Base-by-base conservation (phyloP, 2,888 invertebrate genomes). In the Laothoe populi region DNA sequence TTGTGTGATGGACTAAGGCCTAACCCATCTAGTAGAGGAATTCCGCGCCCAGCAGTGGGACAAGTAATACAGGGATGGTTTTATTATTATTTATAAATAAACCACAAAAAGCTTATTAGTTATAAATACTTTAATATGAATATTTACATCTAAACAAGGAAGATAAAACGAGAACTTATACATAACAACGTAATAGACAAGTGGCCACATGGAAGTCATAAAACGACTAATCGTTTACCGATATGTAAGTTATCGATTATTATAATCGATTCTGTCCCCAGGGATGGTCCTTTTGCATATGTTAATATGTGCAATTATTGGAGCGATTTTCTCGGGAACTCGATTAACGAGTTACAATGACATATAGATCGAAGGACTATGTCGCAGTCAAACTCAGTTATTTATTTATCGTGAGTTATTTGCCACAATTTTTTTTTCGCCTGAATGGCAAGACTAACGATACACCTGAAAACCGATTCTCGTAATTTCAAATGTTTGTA, bases 211-310 rank as follows among this genome's bases (percentile, higher is more conserved):
- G 53, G 35, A 53, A 53, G 35, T 58, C 57, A 49, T 24, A 49
- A 40, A 60, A 77, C 75, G 71, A 70, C 77, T 84, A 83, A 84
- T 81, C 77, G 76, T 72, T 73, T 68, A 71, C 73, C 49, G 42
- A 73, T 70, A 74, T 73, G 71, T 67, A 76, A 69, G 16, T 78
- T 77, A 83, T 79, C 83, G 81, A 83, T 86, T 87, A 85, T 81
- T 77, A 84, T 89, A 89, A 89, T 88, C 86, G 88, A 84, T 87
- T 77, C 77, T 79, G 79, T 83, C 84, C 84, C 69, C 79, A 63
- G 7, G 84, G 87, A 85, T 81, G 88, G 79, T 83, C 86, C 81
- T 80, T 83, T 88, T 90, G 85, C 88, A 90, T 90, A 84, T 74
- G 81, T 81, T 86, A 84, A 83, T 82, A 78, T 80, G 78, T 82